Base-by-base conservation (phyloP, 2,797 vertebrate species). In the Hippocampus kuda region DNA sequence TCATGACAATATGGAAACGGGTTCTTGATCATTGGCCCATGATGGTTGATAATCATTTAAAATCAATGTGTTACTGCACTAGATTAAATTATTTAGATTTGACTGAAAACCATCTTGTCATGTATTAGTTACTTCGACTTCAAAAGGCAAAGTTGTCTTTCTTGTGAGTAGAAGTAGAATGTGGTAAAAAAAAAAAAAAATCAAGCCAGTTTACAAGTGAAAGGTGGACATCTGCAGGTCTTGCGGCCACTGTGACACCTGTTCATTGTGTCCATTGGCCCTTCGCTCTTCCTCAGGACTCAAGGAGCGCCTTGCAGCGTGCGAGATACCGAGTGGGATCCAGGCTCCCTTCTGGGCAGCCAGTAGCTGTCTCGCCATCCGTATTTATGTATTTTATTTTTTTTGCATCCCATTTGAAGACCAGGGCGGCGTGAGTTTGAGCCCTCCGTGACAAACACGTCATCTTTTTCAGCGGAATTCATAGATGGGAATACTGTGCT, bases 401-500 rank as follows among this genome's bases (percentile, higher is more conserved):
- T 68, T 79, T 26, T 16, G 41, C 64, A 48, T 65, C 63, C 74
- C 66, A 20, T 70, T 38, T 68, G 46, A 71, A 73, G 68, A 72
- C 30, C 75, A 60, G 75, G 72, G 69, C 75, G 66, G 74, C 44
- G 42, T 70, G 65, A 66, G 60, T 82, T 38, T 53, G 68, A 76
- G 71, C 81, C 64, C 78, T 75, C 60, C 73, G 77, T 68, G 70
- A 70, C 66, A 70, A 68, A 71, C 67, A 54, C n/a, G 68, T 79
- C 16, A 56, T 74, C 66, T 70, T 70, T 84, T 91, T 99, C 97
- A 99, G 91, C 96, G 97, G 83, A 99, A 99, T 79, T 98, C 96
- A 27, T 98, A 99, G 88, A 99, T 97, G 77, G 96, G 94, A 44
- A 93, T 90, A 1, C 96, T 97, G 92, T 93, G 93, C 89, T 98